Evolutionary conservation across 2,113 vertebrate species (phyloP).

Genomic region (Ivindomyrus marchei): DNA sequence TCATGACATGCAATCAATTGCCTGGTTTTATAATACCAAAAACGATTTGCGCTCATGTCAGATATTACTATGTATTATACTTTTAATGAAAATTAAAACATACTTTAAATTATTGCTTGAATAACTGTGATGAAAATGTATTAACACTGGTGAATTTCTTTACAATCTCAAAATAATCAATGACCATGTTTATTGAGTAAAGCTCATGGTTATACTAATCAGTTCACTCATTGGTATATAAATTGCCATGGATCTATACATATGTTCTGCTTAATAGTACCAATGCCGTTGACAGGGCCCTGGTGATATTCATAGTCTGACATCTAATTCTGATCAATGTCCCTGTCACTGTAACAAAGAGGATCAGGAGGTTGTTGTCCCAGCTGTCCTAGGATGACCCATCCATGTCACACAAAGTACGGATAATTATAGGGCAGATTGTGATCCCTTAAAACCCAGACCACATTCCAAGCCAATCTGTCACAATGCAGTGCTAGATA

Average conservation of each 20-base stretch:
- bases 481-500: not conserved
- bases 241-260: not conserved
- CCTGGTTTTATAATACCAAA: not conserved
- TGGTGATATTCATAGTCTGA: slow-evolving; percentile 26
- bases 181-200: not conserved
- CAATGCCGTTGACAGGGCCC: slow-evolving; percentile 27
- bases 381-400: slow-evolving; percentile 63
- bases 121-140: slow-evolving; percentile 1
- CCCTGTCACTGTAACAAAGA: slow-evolving; percentile 47
- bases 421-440: slow-evolving; percentile 69
- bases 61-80: not conserved
- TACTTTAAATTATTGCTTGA: not conserved
- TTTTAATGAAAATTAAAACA: not conserved
- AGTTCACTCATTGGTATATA: not conserved
- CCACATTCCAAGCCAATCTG: slow-evolving; percentile 51
- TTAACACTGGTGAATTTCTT: not conserved
- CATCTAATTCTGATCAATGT: slow-evolving; percentile 39
- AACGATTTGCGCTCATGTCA: not conserved
- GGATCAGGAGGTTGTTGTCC: slow-evolving; percentile 60
- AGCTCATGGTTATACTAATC: not conserved
- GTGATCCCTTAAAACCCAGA: slow-evolving; percentile 50
- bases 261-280: not conserved
- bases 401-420: slow-evolving; percentile 44
- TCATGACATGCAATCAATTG: not conserved
- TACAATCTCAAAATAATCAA: not conserved